Percentiles rank a stretch among this genome's conserved stretches.
Conservation (phyloP, 2,797 vertebrate species). For the Phrynocephalus vlangalii region DNA sequence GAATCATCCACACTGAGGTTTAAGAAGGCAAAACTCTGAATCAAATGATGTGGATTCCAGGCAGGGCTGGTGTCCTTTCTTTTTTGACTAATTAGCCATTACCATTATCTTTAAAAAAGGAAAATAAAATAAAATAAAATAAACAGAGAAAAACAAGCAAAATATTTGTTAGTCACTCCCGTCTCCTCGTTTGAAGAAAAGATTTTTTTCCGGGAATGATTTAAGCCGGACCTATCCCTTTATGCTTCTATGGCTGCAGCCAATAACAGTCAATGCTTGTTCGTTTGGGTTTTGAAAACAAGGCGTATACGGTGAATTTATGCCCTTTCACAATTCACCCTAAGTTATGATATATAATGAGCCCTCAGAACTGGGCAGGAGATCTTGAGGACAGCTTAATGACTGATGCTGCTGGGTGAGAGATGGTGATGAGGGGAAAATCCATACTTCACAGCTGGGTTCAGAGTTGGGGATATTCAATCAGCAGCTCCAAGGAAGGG, state of each 20-base stretch:
- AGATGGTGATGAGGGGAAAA: slow-evolving; percentile 70
- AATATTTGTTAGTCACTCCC: background rate
- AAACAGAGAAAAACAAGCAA: too few relatives aligned
- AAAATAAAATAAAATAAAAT: background rate
- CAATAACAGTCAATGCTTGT: slow-evolving; percentile 64
- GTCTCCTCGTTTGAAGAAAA: background rate
- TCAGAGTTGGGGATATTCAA: slow-evolving; percentile 64
- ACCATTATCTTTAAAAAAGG: background rate
- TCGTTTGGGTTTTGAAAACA: slow-evolving; percentile 59
- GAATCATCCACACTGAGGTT: background rate
- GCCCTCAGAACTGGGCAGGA: slow-evolving; percentile 64
- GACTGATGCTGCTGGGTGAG: slow-evolving; percentile 72
- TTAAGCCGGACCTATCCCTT: slow-evolving; percentile 48
- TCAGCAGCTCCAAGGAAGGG: slow-evolving; percentile 63
- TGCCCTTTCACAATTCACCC: slow-evolving; percentile 65
- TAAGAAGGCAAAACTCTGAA: background rate
- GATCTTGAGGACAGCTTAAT: slow-evolving; percentile 75
- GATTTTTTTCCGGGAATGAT: slow-evolving; percentile 35
- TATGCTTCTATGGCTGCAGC: slow-evolving; percentile 55
- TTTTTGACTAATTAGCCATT: background rate
- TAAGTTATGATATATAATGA: slow-evolving; percentile 62
- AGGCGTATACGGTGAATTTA: slow-evolving; percentile 62
- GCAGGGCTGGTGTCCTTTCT: too few relatives aligned
- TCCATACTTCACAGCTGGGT: slow-evolving; percentile 70
- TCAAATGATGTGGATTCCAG: background rate